Base-by-base conservation (phyloP, 1,140 invertebrate genomes). In the Mylabris phalerata region DNA sequence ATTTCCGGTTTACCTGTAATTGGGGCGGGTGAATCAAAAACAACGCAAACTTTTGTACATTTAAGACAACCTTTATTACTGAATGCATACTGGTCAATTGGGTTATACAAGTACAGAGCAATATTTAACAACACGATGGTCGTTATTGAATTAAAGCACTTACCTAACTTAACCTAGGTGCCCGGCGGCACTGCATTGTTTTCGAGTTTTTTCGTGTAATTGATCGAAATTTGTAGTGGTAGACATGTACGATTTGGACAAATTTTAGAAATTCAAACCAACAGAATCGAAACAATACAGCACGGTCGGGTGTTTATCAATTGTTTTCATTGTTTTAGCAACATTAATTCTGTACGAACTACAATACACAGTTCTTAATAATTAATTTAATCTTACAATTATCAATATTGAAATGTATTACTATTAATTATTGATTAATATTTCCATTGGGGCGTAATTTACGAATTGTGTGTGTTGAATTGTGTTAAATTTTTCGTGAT, bases 21-120 rank as follows among this genome's bases (percentile, higher is more conserved):
- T 19, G 32, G 32, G 7, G 4, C 7, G 32, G 32, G 7, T 32
- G 32, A 32, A 7, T 4, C 4, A 7, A 5, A 5, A 32, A 32
- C 19, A 32, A 32, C 32, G 7, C 32, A 5, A 1, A 5, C 0
- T 32, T 32, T 32, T 32, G 32, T 70, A 73, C 72, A 74, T 72
- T 73, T 74, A 74, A 74, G 72, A 74, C 72, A 74, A 74, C 72
- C 72, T 74, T 74, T 74, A 74, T 74, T 74, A 74, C 71, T 74
- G 72, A 74, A 74, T 74, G 72, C 71, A 73, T 74, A 74, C 72
- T 74, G 72, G 72, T 74, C 72, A 74, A 72, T 71, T 72, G 69
- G 72, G 71, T 73, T 73, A 19, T 19, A 73, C 72, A 73, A 71
- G 72, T 73, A 74, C 70, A 74, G 72, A 74, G 70, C 72, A 51